Evolutionary conservation across 2,888 invertebrate species (phyloP).

Genomic region (Drosophila paucipuncta): DNA sequence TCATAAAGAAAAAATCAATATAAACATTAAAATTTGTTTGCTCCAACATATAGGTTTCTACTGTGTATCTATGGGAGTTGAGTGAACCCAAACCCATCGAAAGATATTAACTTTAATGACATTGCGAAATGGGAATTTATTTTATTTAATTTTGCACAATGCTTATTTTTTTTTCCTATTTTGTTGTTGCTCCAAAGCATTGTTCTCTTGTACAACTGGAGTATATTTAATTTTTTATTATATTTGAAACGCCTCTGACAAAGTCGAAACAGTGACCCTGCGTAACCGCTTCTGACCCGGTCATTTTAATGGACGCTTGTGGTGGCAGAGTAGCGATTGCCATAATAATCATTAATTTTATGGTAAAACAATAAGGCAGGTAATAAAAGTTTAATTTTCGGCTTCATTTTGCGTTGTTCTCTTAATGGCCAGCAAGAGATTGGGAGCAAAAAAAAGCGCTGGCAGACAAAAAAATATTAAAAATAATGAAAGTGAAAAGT

Average conservation of each 20-base stretch:
- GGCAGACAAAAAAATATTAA: slow-evolving; percentile 46
- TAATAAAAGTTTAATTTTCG: slow-evolving; percentile 78
- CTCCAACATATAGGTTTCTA: slow-evolving; percentile 20
- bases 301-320: slow-evolving; percentile 71
- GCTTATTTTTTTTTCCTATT: slow-evolving; percentile 27
- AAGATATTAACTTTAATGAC: slow-evolving; percentile 68
- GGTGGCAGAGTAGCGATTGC: slow-evolving; percentile 66
- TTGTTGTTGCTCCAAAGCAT: slow-evolving; percentile 16
- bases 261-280: slow-evolving; percentile 37
- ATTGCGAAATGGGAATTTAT: slow-evolving; percentile 71
- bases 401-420: slow-evolving; percentile 42
- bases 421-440: slow-evolving; percentile 52
- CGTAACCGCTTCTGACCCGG: slow-evolving; percentile 1
- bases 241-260: slow-evolving; percentile 52
- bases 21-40: slow-evolving; percentile 51
- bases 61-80: slow-evolving; percentile 29
- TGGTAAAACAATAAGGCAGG: slow-evolving; percentile 81
- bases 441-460: slow-evolving; percentile 23
- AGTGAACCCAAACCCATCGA: slow-evolving; percentile 13
- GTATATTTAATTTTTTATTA: slow-evolving; percentile 70
- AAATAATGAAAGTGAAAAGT: slow-evolving; percentile 78
- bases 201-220: slow-evolving; percentile 26
- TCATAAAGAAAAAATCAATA: slow-evolving; percentile 72
- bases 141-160: slow-evolving; percentile 66
- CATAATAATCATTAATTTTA: slow-evolving; percentile 81